Base-by-base conservation (phyloP, 2,113 vertebrate genomes). In the Tinamus guttatus region DNA sequence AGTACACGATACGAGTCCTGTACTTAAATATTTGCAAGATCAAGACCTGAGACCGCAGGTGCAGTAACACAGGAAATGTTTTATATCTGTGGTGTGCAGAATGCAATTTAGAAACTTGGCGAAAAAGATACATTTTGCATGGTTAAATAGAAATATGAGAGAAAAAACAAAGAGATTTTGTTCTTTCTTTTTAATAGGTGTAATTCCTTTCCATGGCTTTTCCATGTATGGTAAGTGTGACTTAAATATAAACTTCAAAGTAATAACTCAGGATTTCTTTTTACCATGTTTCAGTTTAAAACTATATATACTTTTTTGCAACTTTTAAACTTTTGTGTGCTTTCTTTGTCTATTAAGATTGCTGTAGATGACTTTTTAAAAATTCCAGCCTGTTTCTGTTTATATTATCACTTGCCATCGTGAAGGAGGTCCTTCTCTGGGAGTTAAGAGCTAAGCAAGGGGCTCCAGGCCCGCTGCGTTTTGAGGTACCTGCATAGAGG, bases 171-270 rank as follows among this genome's bases (percentile, higher is more conserved):
- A 95, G 92, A 63, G 86, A 32, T 85, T 96, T 86, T 97, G 22
- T 97, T 95, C 97, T 96, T n/a, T n/a, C n/a, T n/a, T n/a, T n/a
- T n/a, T n/a, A n/a, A 38, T 96, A 99, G 99, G 99, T 97, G 99
- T 99, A 5, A 99, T 99, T 85, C 99, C 99, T 63, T 99, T 99
- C 84, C 99, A 99, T 43, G 99, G 99, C 63, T 99, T 99, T 97
- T 99, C 99, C 73, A 99, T 99, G 99, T 99, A 99, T 83, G 99
- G 99, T 99, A 97, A 98, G 99, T 99, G 68, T 86, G 43, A 38
- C 60, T 93, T 69, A 90, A 81, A 45, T 38, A 45, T 11, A 76
- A 70, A 68, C 45, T 75, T 60, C 62, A 62, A 85, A 52, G 59
- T 93, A 78, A 70, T 49, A 83, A 27, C 34, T 94, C 27, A 14